Evolutionary conservation across 2,113 vertebrate species (phyloP).

Genomic region (Onychostoma macrolepis): DNA sequence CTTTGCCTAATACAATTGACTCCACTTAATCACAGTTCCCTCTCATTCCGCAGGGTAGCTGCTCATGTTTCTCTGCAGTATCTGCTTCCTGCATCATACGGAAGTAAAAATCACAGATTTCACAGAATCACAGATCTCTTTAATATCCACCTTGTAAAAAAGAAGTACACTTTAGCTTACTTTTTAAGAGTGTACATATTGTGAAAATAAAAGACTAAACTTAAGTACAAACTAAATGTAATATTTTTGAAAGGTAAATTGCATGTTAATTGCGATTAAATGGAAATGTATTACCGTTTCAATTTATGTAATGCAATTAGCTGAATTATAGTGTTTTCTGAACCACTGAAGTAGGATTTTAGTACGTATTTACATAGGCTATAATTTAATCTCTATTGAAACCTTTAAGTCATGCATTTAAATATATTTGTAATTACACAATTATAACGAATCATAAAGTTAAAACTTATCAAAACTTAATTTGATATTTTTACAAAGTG

Average conservation of each 20-base stretch:
- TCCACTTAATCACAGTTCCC: constrained; percentile 72
- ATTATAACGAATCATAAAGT: no score
- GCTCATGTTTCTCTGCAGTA: constrained; percentile 64
- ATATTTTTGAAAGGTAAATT: neutral
- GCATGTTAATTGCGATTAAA: neutral
- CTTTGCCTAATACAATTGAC: constrained; percentile 58
- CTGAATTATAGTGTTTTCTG: neutral
- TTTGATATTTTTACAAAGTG: neutral
- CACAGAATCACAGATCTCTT: neutral
- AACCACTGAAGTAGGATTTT: neutral
- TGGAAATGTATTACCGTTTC: neutral
- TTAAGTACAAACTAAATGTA: neutral
- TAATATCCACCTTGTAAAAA: neutral
- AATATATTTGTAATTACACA: neutral
- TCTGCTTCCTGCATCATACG: neutral
- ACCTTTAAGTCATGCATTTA: neutral
- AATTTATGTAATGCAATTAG: neutral
- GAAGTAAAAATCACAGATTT: neutral
- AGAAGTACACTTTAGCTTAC: neutral
- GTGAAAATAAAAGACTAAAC: neutral
- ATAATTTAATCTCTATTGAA: neutral
- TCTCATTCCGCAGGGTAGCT: constrained; percentile 59
- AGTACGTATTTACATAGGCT: no score
- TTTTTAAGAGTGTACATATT: neutral
- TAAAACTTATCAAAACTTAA: neutral